Evolutionary conservation across 2,797 vertebrate species (phyloP).

Genomic region (Labroides dimidiatus): DNA sequence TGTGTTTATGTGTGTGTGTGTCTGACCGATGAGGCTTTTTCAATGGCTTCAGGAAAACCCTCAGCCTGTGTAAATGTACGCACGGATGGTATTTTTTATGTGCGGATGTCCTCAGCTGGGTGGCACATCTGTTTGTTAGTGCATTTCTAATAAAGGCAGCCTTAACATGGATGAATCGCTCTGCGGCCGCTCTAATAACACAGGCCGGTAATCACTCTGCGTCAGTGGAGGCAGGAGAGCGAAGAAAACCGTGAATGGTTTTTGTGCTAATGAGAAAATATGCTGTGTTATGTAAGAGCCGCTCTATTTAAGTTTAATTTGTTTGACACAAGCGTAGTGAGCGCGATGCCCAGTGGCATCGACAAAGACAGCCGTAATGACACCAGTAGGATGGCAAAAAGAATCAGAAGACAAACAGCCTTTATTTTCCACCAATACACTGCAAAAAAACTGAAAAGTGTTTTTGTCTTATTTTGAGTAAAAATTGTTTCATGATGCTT

Average conservation of each 20-base stretch:
- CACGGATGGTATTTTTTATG: slow-evolving; percentile 30
- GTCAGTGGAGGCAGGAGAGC: slow-evolving; percentile 47
- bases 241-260: slow-evolving; percentile 52
- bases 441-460: too few relatives aligned
- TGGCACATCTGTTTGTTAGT: slow-evolving; percentile 54
- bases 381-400: slow-evolving; percentile 34
- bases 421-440: too few relatives aligned
- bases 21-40: slow-evolving; percentile 30
- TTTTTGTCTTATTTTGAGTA: too few relatives aligned
- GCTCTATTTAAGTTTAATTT: slow-evolving; percentile 73
- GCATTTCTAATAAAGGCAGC: slow-evolving; percentile 53
- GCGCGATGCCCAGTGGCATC: slow-evolving; percentile 52
- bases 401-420: slow-evolving; percentile 21
- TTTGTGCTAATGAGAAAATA: slow-evolving; percentile 75
- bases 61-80: slow-evolving; percentile 26
- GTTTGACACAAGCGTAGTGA: slow-evolving; percentile 66
- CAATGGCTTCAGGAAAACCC: slow-evolving; percentile 54
- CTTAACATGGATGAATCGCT: slow-evolving; percentile 65
- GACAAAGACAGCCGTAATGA: slow-evolving; percentile 39
- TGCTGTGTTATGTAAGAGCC: slow-evolving; percentile 70
- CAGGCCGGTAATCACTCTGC: slow-evolving; percentile 57
- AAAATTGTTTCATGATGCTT: too few relatives aligned
- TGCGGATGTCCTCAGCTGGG: slow-evolving; percentile 10
- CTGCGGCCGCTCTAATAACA: slow-evolving; percentile 57
- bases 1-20: slow-evolving; percentile 43